Evolutionary conservation across 2,797 vertebrate species (phyloP).

Genomic region (Ctenochaetus hawaiiensis): DNA sequence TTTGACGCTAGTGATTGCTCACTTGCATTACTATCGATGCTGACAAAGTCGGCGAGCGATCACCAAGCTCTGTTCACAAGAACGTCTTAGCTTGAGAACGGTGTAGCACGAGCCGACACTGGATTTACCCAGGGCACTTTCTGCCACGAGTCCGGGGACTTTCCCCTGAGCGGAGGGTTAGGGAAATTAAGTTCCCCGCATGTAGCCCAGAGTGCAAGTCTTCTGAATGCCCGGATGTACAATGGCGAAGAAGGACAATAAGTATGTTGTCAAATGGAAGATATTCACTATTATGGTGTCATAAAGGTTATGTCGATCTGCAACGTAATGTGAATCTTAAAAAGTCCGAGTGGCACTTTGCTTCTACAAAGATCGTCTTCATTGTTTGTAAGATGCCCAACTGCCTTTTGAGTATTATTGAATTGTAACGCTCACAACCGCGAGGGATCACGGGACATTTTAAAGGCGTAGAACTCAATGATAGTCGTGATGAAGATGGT

Average conservation of each 20-base stretch:
- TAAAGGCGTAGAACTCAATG: conserved; percentile 18
- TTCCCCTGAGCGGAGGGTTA: conserved; percentile 64
- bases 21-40: conserved; percentile 70
- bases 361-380: background rate
- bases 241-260: fast-evolving
- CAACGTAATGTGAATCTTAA: fast-evolving
- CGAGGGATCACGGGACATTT: conserved; percentile 61
- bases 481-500: background rate
- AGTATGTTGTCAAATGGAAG: fast-evolving
- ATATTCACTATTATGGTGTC: background rate
- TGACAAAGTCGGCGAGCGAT: conserved; percentile 62
- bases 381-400: background rate
- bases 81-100: conserved; percentile 23
- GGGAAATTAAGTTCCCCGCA: conserved; percentile 58
- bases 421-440: fast-evolving
- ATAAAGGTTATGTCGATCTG: fast-evolving
- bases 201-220: conserved; percentile 82
- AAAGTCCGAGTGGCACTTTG: fast-evolving
- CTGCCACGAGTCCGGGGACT: conserved; percentile 82
- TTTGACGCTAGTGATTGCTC: background rate
- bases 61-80: conserved; percentile 51
- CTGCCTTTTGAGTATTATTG: fast-evolving
- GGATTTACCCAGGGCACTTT: conserved; percentile 72
- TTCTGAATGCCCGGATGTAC: conserved; percentile 76
- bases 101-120: fast-evolving